Conservation (phyloP, 2,888 invertebrate genomes). For the Aquatica leii region DNA sequence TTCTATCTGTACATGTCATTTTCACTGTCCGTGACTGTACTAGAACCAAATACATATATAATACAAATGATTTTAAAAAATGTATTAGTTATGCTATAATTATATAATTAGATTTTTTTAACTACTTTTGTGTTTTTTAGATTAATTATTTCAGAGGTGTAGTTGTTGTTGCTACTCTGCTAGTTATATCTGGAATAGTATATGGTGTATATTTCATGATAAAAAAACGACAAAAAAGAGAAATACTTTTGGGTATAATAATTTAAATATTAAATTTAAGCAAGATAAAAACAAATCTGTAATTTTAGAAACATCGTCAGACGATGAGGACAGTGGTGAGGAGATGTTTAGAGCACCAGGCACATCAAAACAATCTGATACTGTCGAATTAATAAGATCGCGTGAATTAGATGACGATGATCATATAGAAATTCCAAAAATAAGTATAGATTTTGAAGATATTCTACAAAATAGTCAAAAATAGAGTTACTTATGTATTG, state of each 20-base stretch:
- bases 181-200: conserved; percentile 28
- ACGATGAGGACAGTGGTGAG: conserved; percentile 46
- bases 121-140: conserved; percentile 22
- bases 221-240: conserved; percentile 17
- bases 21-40: too few species aligned
- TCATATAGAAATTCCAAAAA: conserved; percentile 21
- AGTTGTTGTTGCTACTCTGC: conserved; percentile 25
- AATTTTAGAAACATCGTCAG: conserved; percentile 45
- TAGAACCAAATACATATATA: too few species aligned
- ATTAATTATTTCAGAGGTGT: conserved; percentile 35
- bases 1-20: too few species aligned
- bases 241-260: background rate
- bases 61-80: too few species aligned
- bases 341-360: conserved; percentile 42
- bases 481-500: too few species aligned
- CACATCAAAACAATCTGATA: conserved; percentile 25
- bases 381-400: conserved; percentile 26
- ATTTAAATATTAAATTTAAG: background rate
- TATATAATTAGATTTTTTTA: too few species aligned
- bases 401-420: conserved; percentile 28
- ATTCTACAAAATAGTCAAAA: conserved; percentile 27
- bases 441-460: conserved; percentile 38
- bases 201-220: conserved; percentile 29
- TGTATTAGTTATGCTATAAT: too few species aligned
- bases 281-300: conserved; percentile 14